A percentile compares a stretch with the other conserved stretches of the same genome.
These are phyloP conservation scores for Anomalospiza imberbis DNA, from an alignment of 2,797 vertebrate species.

Conservation along the genomic window DNA sequence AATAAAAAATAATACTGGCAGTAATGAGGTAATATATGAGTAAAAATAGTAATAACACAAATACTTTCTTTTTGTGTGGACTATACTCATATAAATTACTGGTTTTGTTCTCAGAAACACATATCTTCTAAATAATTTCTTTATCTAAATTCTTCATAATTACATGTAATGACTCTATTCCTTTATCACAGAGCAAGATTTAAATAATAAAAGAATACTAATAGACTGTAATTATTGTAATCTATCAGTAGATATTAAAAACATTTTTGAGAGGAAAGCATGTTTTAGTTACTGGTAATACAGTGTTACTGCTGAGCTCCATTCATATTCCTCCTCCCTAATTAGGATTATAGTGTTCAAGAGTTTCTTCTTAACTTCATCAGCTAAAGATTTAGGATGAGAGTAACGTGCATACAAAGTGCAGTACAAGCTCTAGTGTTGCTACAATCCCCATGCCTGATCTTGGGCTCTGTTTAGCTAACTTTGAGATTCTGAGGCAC, in stretches of 20 bases:
- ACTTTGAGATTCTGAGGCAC: constrained; percentile 43
- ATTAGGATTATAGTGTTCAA: constrained; percentile 23
- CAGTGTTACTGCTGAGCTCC: background rate
- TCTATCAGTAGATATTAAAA: constrained; percentile 36
- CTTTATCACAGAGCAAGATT: constrained; percentile 28
- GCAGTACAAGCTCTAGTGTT: background rate
- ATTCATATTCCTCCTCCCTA: constrained; percentile 33
- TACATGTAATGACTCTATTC: constrained; percentile 37
- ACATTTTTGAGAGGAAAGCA: background rate
- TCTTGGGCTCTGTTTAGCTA: constrained; percentile 11
- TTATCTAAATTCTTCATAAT: constrained; percentile 46
- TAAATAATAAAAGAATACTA: constrained; percentile 47
- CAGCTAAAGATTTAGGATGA: background rate
- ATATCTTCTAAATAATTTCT: constrained; percentile 10
- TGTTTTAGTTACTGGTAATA: background rate
- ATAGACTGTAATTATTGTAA: constrained; percentile 33
- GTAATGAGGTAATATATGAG: background rate
- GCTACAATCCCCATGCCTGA: background rate
- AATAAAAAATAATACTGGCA: background rate
- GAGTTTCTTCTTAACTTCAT: background rate
- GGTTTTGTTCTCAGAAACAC: background rate
- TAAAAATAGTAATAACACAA: background rate
- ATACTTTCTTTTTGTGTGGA: background rate
- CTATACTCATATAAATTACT: background rate
- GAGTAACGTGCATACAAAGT: background rate